phyloP scores from a whole-genome alignment of 2,797 vertebrate species.

The Enteromius mattozi region DNA sequence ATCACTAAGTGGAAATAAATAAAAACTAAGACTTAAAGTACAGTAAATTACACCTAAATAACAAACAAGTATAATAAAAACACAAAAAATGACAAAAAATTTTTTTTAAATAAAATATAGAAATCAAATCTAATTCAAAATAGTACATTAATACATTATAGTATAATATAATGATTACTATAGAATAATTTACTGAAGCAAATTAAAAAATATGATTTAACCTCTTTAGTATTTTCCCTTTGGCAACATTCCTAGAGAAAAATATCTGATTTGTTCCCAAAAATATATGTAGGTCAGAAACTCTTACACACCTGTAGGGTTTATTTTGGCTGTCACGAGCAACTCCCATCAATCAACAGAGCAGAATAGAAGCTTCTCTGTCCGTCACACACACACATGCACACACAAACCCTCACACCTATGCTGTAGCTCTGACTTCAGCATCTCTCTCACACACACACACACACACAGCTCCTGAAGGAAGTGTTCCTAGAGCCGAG shows the following conservation, averaged over 20 bases:
- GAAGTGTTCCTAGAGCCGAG: neutral
- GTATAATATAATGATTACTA: neutral
- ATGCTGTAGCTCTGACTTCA: conserved; percentile 6
- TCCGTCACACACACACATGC: conserved; percentile 14
- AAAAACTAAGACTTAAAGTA: neutral
- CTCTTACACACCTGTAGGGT: conserved; percentile 14
- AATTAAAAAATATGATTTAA: neutral
- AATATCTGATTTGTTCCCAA: neutral
- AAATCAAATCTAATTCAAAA: neutral
- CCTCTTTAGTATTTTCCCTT: neutral
- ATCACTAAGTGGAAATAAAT: neutral
- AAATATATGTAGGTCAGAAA: conserved; percentile 8
- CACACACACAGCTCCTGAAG: conserved; percentile 2
- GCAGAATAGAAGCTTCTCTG: conserved; percentile 7
- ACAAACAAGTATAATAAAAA: neutral
- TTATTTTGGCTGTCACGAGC: neutral
- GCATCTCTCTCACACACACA: neutral
- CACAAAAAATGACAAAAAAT: neutral
- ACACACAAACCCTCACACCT: conserved; percentile 18
- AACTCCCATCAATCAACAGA: conserved; percentile 19
- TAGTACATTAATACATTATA: neutral
- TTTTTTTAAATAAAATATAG: neutral
- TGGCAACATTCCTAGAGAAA: neutral
- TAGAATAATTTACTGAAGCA: neutral
- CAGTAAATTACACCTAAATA: neutral